Percentiles rank a stretch among this genome's conserved stretches.
Evolutionary conservation across 2,797 vertebrate genomes (phyloP).

Genomic region (Liparis tanakae): DNA sequence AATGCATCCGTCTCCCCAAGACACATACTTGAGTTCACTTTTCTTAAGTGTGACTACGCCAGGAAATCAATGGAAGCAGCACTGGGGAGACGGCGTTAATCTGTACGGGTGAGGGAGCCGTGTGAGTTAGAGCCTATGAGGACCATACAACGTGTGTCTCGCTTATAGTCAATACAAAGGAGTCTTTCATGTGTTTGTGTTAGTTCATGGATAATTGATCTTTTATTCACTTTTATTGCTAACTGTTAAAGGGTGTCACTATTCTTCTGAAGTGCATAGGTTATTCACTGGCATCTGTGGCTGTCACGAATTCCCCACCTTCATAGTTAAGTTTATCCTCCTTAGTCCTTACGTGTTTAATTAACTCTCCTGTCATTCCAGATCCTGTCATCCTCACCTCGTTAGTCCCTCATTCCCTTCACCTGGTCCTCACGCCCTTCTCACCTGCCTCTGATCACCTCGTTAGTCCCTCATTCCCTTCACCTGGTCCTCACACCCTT

Average conservation of each 20-base stretch:
- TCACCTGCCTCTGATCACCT: no score
- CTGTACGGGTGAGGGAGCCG: not conserved
- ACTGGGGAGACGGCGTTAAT: not conserved
- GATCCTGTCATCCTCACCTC: no score
- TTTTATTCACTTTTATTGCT: not conserved
- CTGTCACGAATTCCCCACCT: no score
- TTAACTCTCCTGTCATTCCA: no score
- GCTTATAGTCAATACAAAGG: not conserved
- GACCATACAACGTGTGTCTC: not conserved
- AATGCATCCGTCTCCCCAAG: not conserved
- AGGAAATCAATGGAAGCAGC: not conserved
- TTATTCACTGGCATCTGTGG: not conserved
- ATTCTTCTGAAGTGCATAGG: not conserved
- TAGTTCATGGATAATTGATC: not conserved
- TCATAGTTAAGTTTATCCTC: no score
- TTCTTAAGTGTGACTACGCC: not conserved
- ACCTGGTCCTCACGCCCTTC: no score
- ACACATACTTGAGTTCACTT: not conserved
- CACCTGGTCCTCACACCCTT: no score
- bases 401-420: no score
- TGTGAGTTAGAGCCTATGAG: not conserved
- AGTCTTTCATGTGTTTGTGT: not conserved
- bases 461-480: no score
- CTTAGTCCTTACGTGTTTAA: no score
- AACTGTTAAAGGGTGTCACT: not conserved